These are phyloP conservation scores for Rhingia campestris DNA, from an alignment of 2,888 invertebrate species.

Conservation along the genomic window DNA sequence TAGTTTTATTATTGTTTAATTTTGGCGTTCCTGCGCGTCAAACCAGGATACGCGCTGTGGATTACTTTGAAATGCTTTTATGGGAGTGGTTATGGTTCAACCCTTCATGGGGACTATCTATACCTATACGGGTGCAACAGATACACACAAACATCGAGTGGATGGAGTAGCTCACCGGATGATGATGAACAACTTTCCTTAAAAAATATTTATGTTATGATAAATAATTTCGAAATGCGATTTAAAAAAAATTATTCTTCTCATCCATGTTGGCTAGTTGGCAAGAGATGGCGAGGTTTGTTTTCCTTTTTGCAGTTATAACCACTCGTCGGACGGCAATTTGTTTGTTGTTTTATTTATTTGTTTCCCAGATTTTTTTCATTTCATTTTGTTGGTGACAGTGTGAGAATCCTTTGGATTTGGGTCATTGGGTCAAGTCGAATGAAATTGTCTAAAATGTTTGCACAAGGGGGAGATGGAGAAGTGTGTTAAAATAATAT, in stretches of 20 bases:
- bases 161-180: constrained; percentile 23
- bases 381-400: constrained; percentile 23
- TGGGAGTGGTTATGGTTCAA: constrained; percentile 68
- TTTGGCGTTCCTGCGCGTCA: constrained; percentile 13
- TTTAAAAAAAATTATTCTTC: constrained; percentile 54
- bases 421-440: constrained; percentile 55
- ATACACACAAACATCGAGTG: constrained; percentile 1
- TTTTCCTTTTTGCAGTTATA: constrained; percentile 52
- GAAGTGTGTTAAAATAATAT: constrained; percentile 46
- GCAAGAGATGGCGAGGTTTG: constrained; percentile 19
- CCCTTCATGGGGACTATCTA: constrained; percentile 29
- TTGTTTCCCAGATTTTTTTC: constrained; percentile 6
- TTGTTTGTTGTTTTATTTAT: constrained; percentile 66
- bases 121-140: background rate
- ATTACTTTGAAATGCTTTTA: constrained; percentile 8
- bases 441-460: constrained; percentile 7
- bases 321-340: constrained; percentile 46
- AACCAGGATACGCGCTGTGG: constrained; percentile 21
- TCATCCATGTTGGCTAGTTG: constrained; percentile 21
- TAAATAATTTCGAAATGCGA: constrained; percentile 73
- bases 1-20: constrained; percentile 36
- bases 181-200: constrained; percentile 68
- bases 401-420: constrained; percentile 45
- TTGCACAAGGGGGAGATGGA: background rate
- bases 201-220: constrained; percentile 74